Percentiles rank a stretch among this genome's conserved stretches.
Conservation (phyloP, 2,797 vertebrate genomes). For the Sebastes oblongus region DNA sequence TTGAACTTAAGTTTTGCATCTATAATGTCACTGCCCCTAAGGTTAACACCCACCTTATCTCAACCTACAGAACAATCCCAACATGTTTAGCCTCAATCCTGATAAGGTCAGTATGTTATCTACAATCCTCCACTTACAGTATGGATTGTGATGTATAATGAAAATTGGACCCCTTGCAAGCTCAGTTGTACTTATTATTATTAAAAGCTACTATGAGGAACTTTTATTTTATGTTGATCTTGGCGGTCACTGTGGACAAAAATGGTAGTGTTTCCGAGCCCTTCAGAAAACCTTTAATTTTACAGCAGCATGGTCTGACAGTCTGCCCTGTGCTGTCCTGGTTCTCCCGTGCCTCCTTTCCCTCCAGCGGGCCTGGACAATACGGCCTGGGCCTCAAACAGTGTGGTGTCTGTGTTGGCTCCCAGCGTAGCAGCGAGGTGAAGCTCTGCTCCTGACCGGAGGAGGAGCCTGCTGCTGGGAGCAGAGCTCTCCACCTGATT, state of each 20-base stretch:
- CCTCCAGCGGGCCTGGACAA: too few relatives aligned
- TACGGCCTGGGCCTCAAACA: too few relatives aligned
- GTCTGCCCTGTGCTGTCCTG: too few relatives aligned
- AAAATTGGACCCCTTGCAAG: not conserved
- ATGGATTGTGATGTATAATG: not conserved
- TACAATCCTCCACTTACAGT: not conserved
- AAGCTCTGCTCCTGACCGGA: too few relatives aligned
- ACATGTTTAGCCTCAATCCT: not conserved
- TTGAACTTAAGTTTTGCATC: not conserved
- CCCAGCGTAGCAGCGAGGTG: too few relatives aligned
- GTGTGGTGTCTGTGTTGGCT: too few relatives aligned
- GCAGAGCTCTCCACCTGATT: too few relatives aligned
- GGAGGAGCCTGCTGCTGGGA: too few relatives aligned
- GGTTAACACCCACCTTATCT: not conserved
- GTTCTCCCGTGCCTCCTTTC: too few relatives aligned
- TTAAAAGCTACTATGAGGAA: not conserved
- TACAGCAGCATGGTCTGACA: too few relatives aligned
- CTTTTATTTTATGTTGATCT: not conserved
- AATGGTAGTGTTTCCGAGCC: too few relatives aligned
- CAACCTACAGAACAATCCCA: slow-evolving; percentile 18
- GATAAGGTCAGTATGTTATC: slow-evolving; percentile 16
- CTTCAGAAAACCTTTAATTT: too few relatives aligned
- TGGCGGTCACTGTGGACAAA: not conserved
- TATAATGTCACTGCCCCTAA: not conserved
- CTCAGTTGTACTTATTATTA: not conserved